A percentile compares a stretch with the other conserved stretches of the same genome.
phyloP scores from a whole-genome alignment of 1,140 invertebrate species.

The Mylabris phalerata region DNA sequence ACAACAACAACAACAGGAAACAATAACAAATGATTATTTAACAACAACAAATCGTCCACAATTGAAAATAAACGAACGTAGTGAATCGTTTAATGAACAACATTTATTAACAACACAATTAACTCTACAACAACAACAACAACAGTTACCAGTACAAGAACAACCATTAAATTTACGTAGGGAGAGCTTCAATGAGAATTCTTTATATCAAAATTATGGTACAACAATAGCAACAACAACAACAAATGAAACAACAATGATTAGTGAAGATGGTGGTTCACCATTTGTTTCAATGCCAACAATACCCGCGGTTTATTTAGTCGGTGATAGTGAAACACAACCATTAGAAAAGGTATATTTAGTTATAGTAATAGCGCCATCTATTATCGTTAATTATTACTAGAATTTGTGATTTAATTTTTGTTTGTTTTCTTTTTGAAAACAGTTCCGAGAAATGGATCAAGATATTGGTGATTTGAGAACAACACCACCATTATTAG shows the following conservation, averaged over 20 bases:
- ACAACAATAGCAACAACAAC: conserved; percentile 27
- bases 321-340: conserved; percentile 44
- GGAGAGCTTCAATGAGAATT: conserved; percentile 42
- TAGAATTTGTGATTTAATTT: conserved; percentile 3
- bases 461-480: conserved; percentile 50
- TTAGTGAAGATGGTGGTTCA: conserved; percentile 45
- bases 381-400: neutral
- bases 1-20: neutral
- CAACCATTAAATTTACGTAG: conserved; percentile 28
- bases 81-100: conserved; percentile 39
- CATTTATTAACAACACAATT: conserved; percentile 27
- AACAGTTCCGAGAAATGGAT: conserved; percentile 58
- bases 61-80: conserved; percentile 34
- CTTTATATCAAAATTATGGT: conserved; percentile 21
- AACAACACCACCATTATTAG: conserved; percentile 30
- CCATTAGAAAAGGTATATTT: conserved; percentile 57
- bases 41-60: neutral
- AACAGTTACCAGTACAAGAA: conserved; percentile 8
- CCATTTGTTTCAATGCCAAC: conserved; percentile 55
- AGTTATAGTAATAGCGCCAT: neutral
- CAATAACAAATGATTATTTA: neutral
- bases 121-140: conserved; percentile 4
- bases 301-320: conserved; percentile 53
- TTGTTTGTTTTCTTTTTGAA: no score
- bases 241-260: conserved; percentile 24